Evolutionary conservation across 2,113 vertebrate genomes (phyloP), one percentile per base, ranked within the genome.

Genomic region (Callorhinus ursinus): DNA sequence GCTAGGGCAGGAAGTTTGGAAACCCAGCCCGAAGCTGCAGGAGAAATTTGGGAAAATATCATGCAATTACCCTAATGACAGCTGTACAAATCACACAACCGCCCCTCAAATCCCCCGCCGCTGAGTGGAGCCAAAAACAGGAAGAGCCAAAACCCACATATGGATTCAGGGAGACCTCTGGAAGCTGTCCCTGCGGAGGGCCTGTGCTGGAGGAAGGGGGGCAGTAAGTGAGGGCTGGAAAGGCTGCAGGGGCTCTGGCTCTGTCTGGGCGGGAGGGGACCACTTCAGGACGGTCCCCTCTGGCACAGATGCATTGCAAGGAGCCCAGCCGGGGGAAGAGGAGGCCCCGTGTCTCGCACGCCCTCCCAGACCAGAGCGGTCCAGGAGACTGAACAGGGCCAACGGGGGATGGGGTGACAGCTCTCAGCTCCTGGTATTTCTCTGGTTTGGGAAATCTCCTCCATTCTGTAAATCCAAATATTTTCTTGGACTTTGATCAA

Each of bases 21-120:
- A 97, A 97, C 95, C 19, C 51, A 96, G 96, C 74, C 90, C 80
- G 87, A 97, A 98, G 93, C 96, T 98, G 96, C 92, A 96, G 96
- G 97, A 97, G 96, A 98, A 97, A 98, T 97, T 98, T 98, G 96
- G 96, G 97, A 95, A 98, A 98, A 97, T 97, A 98, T 97, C 72
- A 22, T 95, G 96, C 97, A 97, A 96, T 98, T 97, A 98, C 98
- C 96, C 97, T 97, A 98, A 98, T 98, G 98, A 97, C 97, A 98
- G 98, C 97, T 98, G 97, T 97, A 98, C 98, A 98, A 98, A 98
- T 98, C 95, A 96, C 96, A 97, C 93, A 97, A 84, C 93, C 83
- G 97, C 96, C 96, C 93, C 92, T 97, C 93, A 97, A 95, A 96
- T 97, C 96, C 96, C 93, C 83, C 4, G 83, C 51, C 39, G 3